These are phyloP conservation scores for Octodon degus DNA, from an alignment of 2,113 vertebrate genomes.

Conservation along the genomic window DNA sequence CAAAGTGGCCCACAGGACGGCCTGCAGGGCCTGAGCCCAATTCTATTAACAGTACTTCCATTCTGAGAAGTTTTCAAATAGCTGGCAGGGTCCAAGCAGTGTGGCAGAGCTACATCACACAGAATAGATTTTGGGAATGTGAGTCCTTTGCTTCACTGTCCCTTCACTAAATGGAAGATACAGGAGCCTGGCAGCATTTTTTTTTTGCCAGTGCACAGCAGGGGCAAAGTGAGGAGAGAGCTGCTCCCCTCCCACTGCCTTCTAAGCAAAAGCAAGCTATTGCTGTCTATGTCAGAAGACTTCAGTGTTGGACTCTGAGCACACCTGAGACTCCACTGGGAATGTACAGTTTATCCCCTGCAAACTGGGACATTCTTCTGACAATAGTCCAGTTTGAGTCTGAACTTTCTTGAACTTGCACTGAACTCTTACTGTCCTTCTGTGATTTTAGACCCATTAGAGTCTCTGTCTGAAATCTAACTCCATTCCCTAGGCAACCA, in stretches of 20 bases:
- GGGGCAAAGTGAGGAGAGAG: background rate
- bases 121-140: background rate
- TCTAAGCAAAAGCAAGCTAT: background rate
- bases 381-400: background rate
- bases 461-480: background rate
- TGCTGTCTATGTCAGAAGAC: background rate
- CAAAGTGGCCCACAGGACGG: background rate
- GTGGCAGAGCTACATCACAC: background rate
- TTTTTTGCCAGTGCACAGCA: background rate
- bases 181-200: background rate
- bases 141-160: background rate
- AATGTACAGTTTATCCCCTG: background rate
- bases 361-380: background rate
- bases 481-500: background rate
- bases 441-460: background rate
- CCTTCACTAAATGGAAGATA: background rate
- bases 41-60: background rate
- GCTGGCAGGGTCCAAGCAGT: background rate
- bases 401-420: background rate
- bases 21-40: background rate
- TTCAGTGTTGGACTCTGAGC: background rate
- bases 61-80: background rate
- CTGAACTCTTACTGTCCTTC: background rate
- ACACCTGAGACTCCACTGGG: background rate
- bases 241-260: background rate